These are phyloP conservation scores for Whitmania pigra DNA, from an alignment of 1,140 invertebrate species.

Conservation along the genomic window DNA sequence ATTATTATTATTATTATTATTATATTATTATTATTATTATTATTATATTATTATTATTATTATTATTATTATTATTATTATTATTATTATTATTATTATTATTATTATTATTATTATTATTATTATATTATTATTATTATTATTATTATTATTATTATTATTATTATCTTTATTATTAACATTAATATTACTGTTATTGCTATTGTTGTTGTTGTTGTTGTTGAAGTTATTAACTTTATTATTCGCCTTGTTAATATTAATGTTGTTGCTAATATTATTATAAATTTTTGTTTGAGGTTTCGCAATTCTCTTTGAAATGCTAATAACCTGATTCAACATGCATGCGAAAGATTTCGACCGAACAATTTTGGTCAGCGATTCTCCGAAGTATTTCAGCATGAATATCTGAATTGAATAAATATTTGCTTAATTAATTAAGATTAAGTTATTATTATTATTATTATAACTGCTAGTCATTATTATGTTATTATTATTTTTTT, in stretches of 20 bases:
- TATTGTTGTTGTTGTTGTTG: background rate
- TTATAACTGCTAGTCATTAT: too few species aligned
- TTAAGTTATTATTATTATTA: too few species aligned
- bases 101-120: conserved; percentile 7
- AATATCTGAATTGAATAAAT: background rate
- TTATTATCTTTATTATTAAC: background rate
- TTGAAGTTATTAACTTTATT: background rate
- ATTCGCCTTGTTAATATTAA: background rate
- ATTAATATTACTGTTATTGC: background rate
- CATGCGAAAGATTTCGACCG: background rate
- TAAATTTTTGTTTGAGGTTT: too few species aligned
- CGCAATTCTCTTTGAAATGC: too few species aligned
- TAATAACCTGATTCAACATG: conserved; percentile 8
- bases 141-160: too few species aligned
- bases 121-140: background rate
- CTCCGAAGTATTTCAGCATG: conserved; percentile 7
- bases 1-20: background rate
- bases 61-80: background rate
- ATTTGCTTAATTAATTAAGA: too few species aligned
- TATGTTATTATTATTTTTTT: too few species aligned
- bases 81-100: background rate
- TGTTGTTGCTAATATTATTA: background rate
- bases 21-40: background rate
- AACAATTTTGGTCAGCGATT: background rate
- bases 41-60: background rate